Conservation (phyloP, 53 echinoderm and acorn worm genomes). For the Hippasteria phrygiana region DNA sequence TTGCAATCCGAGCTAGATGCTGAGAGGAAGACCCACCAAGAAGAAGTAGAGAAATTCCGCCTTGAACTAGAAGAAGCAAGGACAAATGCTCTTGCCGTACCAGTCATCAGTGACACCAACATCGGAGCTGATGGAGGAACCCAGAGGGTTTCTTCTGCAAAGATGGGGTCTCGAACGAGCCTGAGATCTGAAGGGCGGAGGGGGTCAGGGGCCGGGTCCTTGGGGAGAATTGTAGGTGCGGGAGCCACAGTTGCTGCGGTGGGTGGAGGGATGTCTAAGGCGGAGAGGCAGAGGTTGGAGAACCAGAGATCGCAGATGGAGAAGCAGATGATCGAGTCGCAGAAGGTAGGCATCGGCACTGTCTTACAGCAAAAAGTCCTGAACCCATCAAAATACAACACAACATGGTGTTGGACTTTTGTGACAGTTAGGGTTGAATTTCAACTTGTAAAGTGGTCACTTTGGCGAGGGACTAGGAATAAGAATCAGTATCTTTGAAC, state of each 20-base stretch:
- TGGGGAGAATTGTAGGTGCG: not conserved
- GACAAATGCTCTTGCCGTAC: not conserved
- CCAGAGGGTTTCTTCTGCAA: not conserved
- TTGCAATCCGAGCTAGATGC: conserved; percentile 75
- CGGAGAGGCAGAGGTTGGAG: conserved; percentile 67
- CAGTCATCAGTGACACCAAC: conserved; percentile 23
- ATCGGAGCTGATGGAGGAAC: not conserved
- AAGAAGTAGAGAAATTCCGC: conserved; percentile 65
- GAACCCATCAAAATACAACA: not conserved
- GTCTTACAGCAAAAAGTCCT: too few species aligned
- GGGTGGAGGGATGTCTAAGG: conserved; percentile 57
- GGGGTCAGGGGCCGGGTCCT: not conserved
- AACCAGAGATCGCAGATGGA: conserved; percentile 80
- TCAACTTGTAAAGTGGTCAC: too few species aligned
- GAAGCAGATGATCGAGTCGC: conserved; percentile 80
- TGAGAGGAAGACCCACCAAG: conserved; percentile 68
- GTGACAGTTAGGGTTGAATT: too few species aligned
- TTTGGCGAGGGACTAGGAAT: too few species aligned
- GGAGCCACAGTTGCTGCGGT: conserved; percentile 33
- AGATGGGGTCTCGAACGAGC: conserved; percentile 17
- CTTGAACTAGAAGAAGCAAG: conserved; percentile 41
- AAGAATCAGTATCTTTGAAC: too few species aligned
- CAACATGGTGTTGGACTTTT: not conserved
- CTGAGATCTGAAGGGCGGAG: conserved; percentile 29
- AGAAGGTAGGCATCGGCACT: conserved; percentile 74